Percentiles rank a stretch among this genome's conserved stretches.
Evolutionary conservation across 2,888 invertebrate genomes (phyloP).

Genomic region (Aleiodes leptofemur): DNA sequence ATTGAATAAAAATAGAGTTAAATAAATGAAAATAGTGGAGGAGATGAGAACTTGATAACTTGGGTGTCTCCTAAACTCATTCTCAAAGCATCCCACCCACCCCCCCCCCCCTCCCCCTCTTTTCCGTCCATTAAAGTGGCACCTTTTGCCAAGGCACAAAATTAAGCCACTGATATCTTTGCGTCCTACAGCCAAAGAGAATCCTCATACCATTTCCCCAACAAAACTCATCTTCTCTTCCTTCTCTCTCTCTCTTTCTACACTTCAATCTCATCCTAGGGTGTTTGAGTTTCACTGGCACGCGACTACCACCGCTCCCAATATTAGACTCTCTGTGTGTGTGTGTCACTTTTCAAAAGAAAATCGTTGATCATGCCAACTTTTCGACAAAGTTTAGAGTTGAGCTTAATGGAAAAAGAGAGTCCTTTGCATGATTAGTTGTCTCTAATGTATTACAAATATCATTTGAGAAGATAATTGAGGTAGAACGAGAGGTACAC

Average conservation of each 20-base stretch:
- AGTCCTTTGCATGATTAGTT: slow-evolving; percentile 23
- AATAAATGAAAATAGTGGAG: background rate
- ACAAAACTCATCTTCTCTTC: slow-evolving; percentile 11
- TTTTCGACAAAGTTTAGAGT: slow-evolving; percentile 21
- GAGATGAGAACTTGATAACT: slow-evolving; percentile 9
- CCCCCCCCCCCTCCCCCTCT: background rate
- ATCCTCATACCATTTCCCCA: slow-evolving; percentile 4
- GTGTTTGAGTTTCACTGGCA: slow-evolving; percentile 36
- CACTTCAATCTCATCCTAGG: slow-evolving; percentile 13
- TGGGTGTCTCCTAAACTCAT: slow-evolving; percentile 21
- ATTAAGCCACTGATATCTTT: slow-evolving; percentile 28
- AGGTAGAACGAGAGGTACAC: background rate
- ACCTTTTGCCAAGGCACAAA: slow-evolving; percentile 34
- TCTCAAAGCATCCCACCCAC: slow-evolving; percentile 17
- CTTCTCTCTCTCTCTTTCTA: background rate
- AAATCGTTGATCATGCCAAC: slow-evolving; percentile 23
- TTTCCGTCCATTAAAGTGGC: slow-evolving; percentile 48
- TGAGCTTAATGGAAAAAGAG: background rate
- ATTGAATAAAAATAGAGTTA: background rate
- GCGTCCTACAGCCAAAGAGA: slow-evolving; percentile 24
- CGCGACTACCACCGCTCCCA: slow-evolving; percentile 12
- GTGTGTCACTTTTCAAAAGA: background rate
- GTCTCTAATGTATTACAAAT: background rate
- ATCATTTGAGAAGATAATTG: slow-evolving; percentile 1
- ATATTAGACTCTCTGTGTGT: slow-evolving; percentile 25